These are phyloP conservation scores for Decapterus maruadsi DNA, from an alignment of 2,797 vertebrate genomes.

Conservation along the genomic window DNA sequence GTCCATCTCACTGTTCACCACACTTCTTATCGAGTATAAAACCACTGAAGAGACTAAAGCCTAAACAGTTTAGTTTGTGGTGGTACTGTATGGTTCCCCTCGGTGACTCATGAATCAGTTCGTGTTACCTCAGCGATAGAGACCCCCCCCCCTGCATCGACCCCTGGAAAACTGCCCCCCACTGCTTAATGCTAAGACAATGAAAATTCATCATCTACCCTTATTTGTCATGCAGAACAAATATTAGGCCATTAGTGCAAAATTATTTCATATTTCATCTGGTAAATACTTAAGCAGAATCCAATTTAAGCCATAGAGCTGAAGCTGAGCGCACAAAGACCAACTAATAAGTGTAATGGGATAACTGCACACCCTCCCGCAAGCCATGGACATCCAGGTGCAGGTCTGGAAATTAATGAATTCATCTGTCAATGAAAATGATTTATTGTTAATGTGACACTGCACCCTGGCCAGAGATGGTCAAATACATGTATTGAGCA, in stretches of 20 bases:
- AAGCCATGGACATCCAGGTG: slow-evolving; percentile 11
- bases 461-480: neutral
- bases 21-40: slow-evolving; percentile 25
- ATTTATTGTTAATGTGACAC: neutral
- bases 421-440: slow-evolving; percentile 5
- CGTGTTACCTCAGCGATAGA: slow-evolving; percentile 44
- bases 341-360: slow-evolving; percentile 30
- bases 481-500: slow-evolving; percentile 8
- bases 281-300: slow-evolving; percentile 44
- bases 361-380: slow-evolving; percentile 32
- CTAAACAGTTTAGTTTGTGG: slow-evolving; percentile 41
- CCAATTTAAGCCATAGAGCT: slow-evolving; percentile 29
- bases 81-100: slow-evolving; percentile 25
- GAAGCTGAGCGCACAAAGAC: slow-evolving; percentile 21
- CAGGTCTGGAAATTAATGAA: slow-evolving; percentile 1
- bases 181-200: slow-evolving; percentile 62
- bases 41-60: slow-evolving; percentile 13
- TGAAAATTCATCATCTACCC: slow-evolving; percentile 64
- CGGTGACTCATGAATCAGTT: slow-evolving; percentile 59
- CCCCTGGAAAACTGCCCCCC: slow-evolving; percentile 57
- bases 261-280: slow-evolving; percentile 60
- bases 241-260: slow-evolving; percentile 66
- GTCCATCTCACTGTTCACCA: slow-evolving; percentile 7
- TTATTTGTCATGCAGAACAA: slow-evolving; percentile 58
- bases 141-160: slow-evolving; percentile 22